phyloP scores from a whole-genome alignment of 1,140 invertebrate species.

The Anadara kagoshimensis region DNA sequence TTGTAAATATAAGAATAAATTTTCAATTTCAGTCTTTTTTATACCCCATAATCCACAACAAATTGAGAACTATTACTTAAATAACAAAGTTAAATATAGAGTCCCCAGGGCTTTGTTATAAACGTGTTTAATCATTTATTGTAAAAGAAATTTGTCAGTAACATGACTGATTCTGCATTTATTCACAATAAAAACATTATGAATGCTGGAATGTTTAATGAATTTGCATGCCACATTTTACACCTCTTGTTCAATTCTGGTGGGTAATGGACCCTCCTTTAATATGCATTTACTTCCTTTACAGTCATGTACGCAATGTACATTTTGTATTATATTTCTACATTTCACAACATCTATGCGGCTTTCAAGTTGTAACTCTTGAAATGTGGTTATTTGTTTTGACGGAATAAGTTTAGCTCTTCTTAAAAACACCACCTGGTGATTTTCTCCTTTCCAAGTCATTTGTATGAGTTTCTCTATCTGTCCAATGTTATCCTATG shows the following conservation, averaged over 20 bases:
- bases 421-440: background rate
- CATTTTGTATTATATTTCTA: background rate
- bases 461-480: background rate
- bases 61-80: no score
- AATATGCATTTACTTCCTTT: background rate
- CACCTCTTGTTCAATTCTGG: background rate
- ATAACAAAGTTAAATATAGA: no score
- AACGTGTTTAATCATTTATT: no score
- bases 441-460: background rate
- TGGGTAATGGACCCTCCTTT: background rate
- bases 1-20: no score
- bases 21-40: no score
- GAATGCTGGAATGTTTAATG: background rate
- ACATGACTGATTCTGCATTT: constrained; percentile 9
- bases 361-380: background rate
- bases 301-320: constrained; percentile 3
- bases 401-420: constrained; percentile 1
- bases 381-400: background rate
- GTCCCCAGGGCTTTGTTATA: no score
- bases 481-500: background rate
- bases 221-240: background rate
- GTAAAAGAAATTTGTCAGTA: constrained; percentile 6
- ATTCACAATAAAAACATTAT: constrained; percentile 8
- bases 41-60: no score
- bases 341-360: background rate